These are phyloP conservation scores for Temnothorax nylanderi DNA, from an alignment of 1,140 invertebrate species.

Conservation along the genomic window DNA sequence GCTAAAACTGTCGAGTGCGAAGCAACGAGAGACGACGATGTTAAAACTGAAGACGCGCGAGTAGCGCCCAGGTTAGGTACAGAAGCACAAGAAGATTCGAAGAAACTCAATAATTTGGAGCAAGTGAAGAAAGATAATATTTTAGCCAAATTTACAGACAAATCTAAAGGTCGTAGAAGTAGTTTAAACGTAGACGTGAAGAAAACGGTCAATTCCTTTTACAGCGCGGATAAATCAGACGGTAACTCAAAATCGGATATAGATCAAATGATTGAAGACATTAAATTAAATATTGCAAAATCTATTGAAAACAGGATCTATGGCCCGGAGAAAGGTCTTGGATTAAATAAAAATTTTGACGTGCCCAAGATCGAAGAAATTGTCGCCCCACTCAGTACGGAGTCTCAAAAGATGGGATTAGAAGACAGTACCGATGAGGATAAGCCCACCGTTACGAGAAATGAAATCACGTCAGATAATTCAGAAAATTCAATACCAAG, in stretches of 20 bases:
- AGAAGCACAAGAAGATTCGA: constrained; percentile 67
- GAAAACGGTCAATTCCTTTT: constrained; percentile 79
- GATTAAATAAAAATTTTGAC: constrained; percentile 80
- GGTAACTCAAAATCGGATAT: constrained; percentile 79
- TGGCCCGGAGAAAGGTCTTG: constrained; percentile 76
- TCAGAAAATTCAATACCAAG: constrained; percentile 83
- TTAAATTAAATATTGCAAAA: constrained; percentile 82
- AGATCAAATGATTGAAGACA: constrained; percentile 84
- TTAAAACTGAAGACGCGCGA: constrained; percentile 51
- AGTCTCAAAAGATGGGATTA: constrained; percentile 79
- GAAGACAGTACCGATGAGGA: constrained; percentile 78
- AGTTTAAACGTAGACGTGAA: constrained; percentile 83
- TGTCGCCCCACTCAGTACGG: constrained; percentile 79
- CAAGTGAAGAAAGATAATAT: constrained; percentile 77
- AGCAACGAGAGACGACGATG: constrained; percentile 66
- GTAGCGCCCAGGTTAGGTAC: constrained; percentile 28
- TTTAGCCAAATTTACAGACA: constrained; percentile 76
- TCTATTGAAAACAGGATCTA: constrained; percentile 82
- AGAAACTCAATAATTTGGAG: constrained; percentile 70
- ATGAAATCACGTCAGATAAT: constrained; percentile 75
- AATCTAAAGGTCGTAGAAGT: constrained; percentile 78
- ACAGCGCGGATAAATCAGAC: constrained; percentile 76
- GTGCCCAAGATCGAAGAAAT: constrained; percentile 82
- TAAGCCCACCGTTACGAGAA: constrained; percentile 75
- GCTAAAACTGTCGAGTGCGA: constrained; percentile 76